Conservation (phyloP, 2,113 vertebrate species). For the Crocuta crocuta region DNA sequence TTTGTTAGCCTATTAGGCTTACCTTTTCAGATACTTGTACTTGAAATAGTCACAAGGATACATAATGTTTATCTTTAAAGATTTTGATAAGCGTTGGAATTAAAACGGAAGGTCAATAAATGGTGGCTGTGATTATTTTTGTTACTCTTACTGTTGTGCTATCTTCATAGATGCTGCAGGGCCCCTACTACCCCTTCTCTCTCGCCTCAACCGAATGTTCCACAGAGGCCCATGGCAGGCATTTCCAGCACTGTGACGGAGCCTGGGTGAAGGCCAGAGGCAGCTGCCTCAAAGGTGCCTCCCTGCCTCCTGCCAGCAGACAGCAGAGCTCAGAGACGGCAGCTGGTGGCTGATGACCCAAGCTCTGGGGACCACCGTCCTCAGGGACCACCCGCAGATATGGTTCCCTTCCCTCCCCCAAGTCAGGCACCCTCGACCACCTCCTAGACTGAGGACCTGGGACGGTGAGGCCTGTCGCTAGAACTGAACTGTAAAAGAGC, state of each 20-base stretch:
- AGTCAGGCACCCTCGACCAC: neutral
- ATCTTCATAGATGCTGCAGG: neutral
- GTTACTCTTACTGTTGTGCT: neutral
- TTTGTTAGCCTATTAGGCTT: neutral
- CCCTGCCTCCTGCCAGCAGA: neutral
- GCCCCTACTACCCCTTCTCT: neutral
- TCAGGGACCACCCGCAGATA: neutral
- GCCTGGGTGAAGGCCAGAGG: neutral
- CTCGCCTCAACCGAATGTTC: neutral
- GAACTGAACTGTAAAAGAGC: constrained; percentile 64
- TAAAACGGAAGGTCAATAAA: neutral
- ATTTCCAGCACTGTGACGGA: neutral
- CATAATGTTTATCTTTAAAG: neutral
- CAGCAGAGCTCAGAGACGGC: neutral
- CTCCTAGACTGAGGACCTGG: neutral
- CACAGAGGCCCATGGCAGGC: neutral
- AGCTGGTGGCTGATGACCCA: neutral
- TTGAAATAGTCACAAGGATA: neutral
- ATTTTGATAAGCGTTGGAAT: neutral
- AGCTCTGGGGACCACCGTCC: neutral
- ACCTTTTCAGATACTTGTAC: neutral
- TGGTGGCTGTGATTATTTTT: neutral
- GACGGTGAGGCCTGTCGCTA: neutral
- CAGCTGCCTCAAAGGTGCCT: neutral
- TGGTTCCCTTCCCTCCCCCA: neutral